Percentiles rank a stretch among this genome's conserved stretches.
Evolutionary conservation across 2,113 vertebrate genomes (phyloP).

Genomic region (Sprattus sprattus): DNA sequence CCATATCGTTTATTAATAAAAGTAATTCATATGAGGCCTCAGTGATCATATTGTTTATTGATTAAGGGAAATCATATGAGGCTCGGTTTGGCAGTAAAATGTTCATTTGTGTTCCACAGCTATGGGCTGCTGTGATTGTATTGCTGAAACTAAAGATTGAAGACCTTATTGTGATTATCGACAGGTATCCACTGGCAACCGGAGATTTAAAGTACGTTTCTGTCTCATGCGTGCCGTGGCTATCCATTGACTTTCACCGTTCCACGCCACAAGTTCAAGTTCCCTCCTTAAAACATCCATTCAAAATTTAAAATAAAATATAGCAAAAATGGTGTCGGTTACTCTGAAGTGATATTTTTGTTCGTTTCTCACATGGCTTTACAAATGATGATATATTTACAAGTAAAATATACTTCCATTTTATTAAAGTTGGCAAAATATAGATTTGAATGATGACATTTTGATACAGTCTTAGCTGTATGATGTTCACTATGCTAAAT

Average conservation of each 20-base stretch:
- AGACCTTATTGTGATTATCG: not conserved
- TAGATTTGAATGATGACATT: slow-evolving; percentile 37
- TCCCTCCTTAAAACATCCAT: slow-evolving; percentile 5
- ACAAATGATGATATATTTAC: slow-evolving; percentile 55
- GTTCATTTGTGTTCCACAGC: not conserved
- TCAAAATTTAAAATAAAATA: slow-evolving; percentile 42
- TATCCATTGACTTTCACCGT: not conserved
- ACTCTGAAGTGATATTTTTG: slow-evolving; percentile 29
- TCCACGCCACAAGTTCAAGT: not conserved
- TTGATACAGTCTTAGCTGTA: not conserved
- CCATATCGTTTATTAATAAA: not conserved
- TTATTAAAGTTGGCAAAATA: slow-evolving; percentile 55
- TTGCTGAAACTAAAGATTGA: not conserved
- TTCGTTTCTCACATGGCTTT: slow-evolving; percentile 35
- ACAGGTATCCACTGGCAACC: not conserved
- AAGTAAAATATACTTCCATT: slow-evolving; percentile 51
- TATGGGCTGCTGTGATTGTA: not conserved
- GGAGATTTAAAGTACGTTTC: not conserved
- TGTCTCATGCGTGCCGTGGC: not conserved
- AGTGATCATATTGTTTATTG: not conserved
- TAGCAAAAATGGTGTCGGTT: slow-evolving; percentile 33
- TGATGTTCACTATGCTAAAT: slow-evolving; percentile 1
- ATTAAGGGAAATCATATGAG: not conserved
- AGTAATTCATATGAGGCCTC: not conserved
- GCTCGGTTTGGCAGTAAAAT: slow-evolving; percentile 1